Conservation (phyloP, 1,140 invertebrate genomes). For the Neodiprion lecontei region DNA sequence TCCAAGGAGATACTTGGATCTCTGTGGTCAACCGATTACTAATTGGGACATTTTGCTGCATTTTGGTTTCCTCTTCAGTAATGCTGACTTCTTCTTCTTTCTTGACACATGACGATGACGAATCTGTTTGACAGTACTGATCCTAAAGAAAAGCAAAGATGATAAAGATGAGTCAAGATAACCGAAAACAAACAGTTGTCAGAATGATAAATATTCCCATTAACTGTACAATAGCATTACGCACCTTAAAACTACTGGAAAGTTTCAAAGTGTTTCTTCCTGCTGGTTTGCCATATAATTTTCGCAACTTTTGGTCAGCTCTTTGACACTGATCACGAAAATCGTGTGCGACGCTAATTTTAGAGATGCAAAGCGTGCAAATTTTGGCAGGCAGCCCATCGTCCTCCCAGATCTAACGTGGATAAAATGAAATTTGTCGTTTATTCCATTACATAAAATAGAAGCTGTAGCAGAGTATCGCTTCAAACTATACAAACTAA, state of each 20-base stretch:
- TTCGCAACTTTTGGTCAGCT: conserved; percentile 41
- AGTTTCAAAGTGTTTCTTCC: not conserved
- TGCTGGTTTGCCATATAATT: conserved; percentile 36
- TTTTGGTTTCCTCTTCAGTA: not conserved
- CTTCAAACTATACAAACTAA: not conserved
- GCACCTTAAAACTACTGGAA: too few relatives aligned
- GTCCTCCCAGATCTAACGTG: conserved; percentile 36
- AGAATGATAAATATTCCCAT: too few relatives aligned
- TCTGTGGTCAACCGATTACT: conserved; percentile 10
- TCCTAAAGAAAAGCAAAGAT: conserved; percentile 33
- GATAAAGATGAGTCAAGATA: not conserved
- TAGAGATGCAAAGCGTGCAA: conserved; percentile 43
- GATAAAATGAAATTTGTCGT: conserved; percentile 4
- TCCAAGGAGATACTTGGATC: not conserved
- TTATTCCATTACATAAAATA: conserved; percentile 5
- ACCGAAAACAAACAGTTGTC: not conserved
- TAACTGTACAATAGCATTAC: too few relatives aligned
- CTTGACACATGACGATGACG: conserved; percentile 18
- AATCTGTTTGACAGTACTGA: conserved; percentile 39
- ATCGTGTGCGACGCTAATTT: conserved; percentile 44
- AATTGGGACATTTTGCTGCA: not conserved
- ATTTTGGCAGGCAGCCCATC: conserved; percentile 48
- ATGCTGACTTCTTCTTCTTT: not conserved
- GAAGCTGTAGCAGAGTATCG: not conserved
- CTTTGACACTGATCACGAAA: conserved; percentile 51